Base-by-base conservation (phyloP, 2,888 invertebrate genomes). In the Drosophila falleni region DNA sequence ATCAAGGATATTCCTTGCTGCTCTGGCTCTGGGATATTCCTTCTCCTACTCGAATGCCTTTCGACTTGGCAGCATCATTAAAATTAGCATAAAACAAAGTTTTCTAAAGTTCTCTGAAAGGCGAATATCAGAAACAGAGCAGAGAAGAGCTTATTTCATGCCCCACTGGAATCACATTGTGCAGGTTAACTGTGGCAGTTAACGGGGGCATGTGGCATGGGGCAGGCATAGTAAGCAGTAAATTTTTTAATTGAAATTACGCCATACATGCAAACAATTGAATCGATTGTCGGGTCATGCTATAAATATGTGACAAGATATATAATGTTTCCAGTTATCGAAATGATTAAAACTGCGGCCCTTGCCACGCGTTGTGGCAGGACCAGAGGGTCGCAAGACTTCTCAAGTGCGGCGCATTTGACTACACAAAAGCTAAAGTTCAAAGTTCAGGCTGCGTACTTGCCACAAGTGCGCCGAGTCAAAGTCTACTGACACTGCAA, bases 381-480 rank as follows among this genome's bases (percentile, higher is more conserved):
- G 11, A 6, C 3, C 19, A 13, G 19, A 5, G 39, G n/a, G 46
- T 39, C 23, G 33, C 37, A 59, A 44, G 37, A 55, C 42, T 15
- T 44, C 55, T 33, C 0, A 13, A 23, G 13, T 23, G 23, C 39
- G 39, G 15, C 2, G 39, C 5, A 39, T 42, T 15, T n/a, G 42
- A 50, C 50, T 37, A 59, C 56, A 68, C 60, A 71, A 51, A 15
- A 26, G 23, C 37, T 1, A 67, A 62, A 64, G 80, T 85, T 74
- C 74, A 81, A 88, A 88, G 83, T 83, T 83, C 86, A 77, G 66
- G 71, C 71, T 51, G 56, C 70, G 72, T 65, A 71, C 81, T 82
- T 82, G 80, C 68, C 72, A 58, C 80, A 82, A 78, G 70, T 76
- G 70, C 68, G 68, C 47, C 64, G 23, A 72, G 70, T 60, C 66